Percentiles rank a stretch among this genome's conserved stretches.
Evolutionary conservation across 2,797 vertebrate genomes (phyloP).

Genomic region (Helarctos malayanus): DNA sequence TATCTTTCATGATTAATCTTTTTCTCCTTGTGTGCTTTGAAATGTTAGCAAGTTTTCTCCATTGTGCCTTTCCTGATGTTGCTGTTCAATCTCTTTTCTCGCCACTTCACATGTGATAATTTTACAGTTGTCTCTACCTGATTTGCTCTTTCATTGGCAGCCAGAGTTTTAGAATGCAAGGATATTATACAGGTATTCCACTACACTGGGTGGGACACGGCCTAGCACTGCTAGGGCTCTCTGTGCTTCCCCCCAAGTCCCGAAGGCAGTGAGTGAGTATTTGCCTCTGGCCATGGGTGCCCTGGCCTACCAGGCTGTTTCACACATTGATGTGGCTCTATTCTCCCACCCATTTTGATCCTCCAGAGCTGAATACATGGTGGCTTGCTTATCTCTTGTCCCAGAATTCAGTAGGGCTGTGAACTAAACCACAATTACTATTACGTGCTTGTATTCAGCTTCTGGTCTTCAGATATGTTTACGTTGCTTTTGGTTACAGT

Average conservation of each 20-base stretch:
- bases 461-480: slow-evolving; percentile 18
- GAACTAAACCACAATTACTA: not conserved
- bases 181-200: not conserved
- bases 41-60: not conserved
- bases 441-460: not conserved
- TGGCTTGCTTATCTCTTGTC: not conserved
- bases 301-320: not conserved
- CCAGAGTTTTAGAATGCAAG: not conserved
- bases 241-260: not conserved
- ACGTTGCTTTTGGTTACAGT: not conserved
- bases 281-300: not conserved
- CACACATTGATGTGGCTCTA: not conserved
- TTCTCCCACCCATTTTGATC: not conserved
- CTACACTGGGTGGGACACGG: not conserved
- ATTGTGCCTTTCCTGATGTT: not conserved
- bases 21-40: not conserved
- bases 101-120: not conserved
- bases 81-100: not conserved
- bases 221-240: not conserved
- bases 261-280: not conserved
- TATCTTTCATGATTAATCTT: not conserved
- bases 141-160: not conserved
- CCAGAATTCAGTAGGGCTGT: not conserved
- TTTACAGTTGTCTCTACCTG: not conserved
- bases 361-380: not conserved